Conservation (phyloP, 1,140 invertebrate genomes). For the Orchesella cincta region DNA sequence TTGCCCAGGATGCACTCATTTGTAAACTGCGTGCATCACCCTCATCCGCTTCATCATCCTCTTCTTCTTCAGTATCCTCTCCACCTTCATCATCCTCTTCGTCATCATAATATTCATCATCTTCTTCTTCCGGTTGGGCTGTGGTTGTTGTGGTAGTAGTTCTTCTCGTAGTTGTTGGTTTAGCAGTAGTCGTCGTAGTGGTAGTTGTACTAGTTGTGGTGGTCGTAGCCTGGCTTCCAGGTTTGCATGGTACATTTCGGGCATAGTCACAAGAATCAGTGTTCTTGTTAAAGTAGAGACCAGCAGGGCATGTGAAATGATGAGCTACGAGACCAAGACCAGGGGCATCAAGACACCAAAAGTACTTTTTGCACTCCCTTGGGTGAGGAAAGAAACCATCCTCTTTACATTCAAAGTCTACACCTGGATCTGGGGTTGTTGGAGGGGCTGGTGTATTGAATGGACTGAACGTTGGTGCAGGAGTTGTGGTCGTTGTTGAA, state of each 20-base stretch:
- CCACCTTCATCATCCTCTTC: conserved; percentile 67
- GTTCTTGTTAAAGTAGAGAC: conserved; percentile 84
- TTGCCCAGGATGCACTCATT: conserved; percentile 22
- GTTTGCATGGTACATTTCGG: conserved; percentile 76
- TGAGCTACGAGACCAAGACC: conserved; percentile 87
- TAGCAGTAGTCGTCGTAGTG: conserved; percentile 60
- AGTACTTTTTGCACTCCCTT: conserved; percentile 90
- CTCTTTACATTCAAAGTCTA: conserved; percentile 86
- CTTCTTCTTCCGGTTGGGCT: conserved; percentile 49
- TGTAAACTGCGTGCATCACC: conserved; percentile 46
- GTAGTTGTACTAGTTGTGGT: conserved; percentile 60
- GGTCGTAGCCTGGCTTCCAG: conserved; percentile 57
- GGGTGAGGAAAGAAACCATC: conserved; percentile 94
- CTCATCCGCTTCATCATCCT: conserved; percentile 55
- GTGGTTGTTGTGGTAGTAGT: conserved; percentile 54
- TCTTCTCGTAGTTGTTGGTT: conserved; percentile 57
- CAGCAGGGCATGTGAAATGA: conserved; percentile 86
- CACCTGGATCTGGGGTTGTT: conserved; percentile 82
- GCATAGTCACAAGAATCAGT: conserved; percentile 90
- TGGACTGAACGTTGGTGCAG: conserved; percentile 48
- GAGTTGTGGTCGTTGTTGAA: conserved; percentile 60
- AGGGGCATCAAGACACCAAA: conserved; percentile 88
- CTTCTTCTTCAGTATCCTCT: conserved; percentile 52
- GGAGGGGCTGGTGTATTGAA: conserved; percentile 78
- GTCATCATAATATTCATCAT: conserved; percentile 54